Percentiles rank a stretch among this genome's conserved stretches.
phyloP scores from a whole-genome alignment of 2,797 vertebrate species.

The Falco rusticolus region DNA sequence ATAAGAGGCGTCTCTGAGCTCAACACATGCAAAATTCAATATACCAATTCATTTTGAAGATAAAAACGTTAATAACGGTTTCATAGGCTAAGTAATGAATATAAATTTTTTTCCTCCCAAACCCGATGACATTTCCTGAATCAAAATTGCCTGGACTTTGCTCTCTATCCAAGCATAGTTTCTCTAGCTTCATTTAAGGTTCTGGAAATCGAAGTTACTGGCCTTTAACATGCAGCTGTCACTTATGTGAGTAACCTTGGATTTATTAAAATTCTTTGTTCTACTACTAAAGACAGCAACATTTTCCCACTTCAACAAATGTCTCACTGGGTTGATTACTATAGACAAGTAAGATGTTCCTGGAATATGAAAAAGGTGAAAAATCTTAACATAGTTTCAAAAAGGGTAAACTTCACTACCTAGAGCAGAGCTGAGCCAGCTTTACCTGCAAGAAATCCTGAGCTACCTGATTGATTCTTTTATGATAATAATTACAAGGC shows the following conservation, averaged over 20 bases:
- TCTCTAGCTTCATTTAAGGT: neutral
- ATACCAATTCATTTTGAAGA: neutral
- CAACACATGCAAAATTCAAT: neutral
- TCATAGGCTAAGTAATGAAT: neutral
- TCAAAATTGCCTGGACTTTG: neutral
- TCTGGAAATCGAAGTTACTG: neutral
- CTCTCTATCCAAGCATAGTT: neutral
- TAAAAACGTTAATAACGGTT: neutral
- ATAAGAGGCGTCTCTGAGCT: neutral
- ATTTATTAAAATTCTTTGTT: neutral
- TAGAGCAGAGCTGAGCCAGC: neutral
- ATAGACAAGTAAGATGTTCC: neutral
- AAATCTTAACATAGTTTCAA: neutral
- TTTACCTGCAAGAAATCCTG: neutral
- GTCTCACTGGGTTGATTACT: neutral
- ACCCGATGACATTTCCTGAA: neutral
- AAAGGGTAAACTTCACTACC: neutral
- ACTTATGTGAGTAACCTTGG: neutral
- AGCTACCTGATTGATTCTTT: neutral
- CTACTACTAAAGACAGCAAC: neutral
- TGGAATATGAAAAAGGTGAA: neutral
- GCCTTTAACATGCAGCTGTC: neutral
- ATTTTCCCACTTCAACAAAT: neutral
- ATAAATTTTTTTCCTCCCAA: neutral
- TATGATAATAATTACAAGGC: neutral